Evolutionary conservation across 2,113 vertebrate species (phyloP).

Genomic region (Microcebus tavaratra): DNA sequence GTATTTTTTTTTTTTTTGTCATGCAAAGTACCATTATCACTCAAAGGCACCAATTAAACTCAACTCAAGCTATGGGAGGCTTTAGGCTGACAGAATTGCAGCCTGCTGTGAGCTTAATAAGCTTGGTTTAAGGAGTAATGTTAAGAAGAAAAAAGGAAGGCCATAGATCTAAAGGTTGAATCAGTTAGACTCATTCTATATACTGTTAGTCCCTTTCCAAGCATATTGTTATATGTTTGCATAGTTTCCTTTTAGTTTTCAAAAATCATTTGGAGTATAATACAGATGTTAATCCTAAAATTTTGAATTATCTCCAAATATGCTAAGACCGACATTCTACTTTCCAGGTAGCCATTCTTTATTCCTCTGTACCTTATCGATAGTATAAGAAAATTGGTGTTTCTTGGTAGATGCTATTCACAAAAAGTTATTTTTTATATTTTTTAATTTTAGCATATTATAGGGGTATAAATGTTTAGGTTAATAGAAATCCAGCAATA

Average conservation of each 20-base stretch:
- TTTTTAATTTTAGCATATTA: too few species aligned
- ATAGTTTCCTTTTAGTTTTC: not conserved
- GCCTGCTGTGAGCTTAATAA: not conserved
- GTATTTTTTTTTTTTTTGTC: not conserved
- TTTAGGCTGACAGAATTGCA: not conserved
- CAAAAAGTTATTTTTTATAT: not conserved
- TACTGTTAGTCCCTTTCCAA: not conserved
- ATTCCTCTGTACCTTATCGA: not conserved
- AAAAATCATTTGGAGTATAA: not conserved
- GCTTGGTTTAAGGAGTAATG: not conserved
- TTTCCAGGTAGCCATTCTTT: not conserved
- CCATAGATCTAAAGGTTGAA: not conserved
- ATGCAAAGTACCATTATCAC: not conserved
- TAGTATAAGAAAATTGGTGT: not conserved
- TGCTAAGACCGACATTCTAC: not conserved
- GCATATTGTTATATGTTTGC: not conserved
- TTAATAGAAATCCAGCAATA: not conserved
- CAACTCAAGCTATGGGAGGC: not conserved
- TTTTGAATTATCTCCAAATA: not conserved
- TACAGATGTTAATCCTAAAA: not conserved
- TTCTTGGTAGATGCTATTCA: not conserved
- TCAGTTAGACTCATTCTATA: not conserved
- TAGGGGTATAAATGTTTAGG: too few species aligned
- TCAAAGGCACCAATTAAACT: slow-evolving; percentile 38
- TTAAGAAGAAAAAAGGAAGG: slow-evolving; percentile 1